Evolutionary conservation across 2,888 invertebrate genomes (phyloP).

Genomic region (Coleophora flavipennella): DNA sequence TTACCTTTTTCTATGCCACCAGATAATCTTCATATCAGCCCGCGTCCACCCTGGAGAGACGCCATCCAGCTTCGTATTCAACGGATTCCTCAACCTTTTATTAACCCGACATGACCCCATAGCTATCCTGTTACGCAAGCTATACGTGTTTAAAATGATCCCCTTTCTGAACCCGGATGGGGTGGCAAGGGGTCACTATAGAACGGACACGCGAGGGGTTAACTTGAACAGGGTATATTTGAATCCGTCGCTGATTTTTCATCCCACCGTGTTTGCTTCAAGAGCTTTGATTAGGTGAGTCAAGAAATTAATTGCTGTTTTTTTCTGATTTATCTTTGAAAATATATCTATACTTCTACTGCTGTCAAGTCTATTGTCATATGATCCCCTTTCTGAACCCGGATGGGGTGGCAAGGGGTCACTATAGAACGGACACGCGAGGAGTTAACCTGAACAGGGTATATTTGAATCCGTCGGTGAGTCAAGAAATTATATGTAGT

Average conservation of each 20-base stretch:
- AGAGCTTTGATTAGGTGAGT: slow-evolving; percentile 79
- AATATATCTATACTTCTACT: too few relatives aligned
- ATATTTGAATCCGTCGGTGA: slow-evolving; percentile 83
- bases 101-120: slow-evolving; percentile 82
- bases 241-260: slow-evolving; percentile 79
- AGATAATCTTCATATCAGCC: slow-evolving; percentile 89
- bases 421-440: slow-evolving; percentile 88
- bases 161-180: slow-evolving; percentile 95
- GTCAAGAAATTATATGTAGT: too few relatives aligned
- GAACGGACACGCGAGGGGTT: slow-evolving; percentile 89
- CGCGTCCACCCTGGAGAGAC: slow-evolving; percentile 95
- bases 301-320: too few relatives aligned
- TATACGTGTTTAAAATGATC: slow-evolving; percentile 90
- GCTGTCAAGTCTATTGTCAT: too few relatives aligned
- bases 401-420: slow-evolving; percentile 89
- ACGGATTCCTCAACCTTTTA: slow-evolving; percentile 87
- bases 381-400: slow-evolving; percentile 93
- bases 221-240: slow-evolving; percentile 91
- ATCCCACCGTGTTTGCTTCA: slow-evolving; percentile 90
- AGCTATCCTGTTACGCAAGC: slow-evolving; percentile 79
- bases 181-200: slow-evolving; percentile 87
- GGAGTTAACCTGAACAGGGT: slow-evolving; percentile 92
- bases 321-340: too few relatives aligned
- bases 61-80: slow-evolving; percentile 91
- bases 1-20: slow-evolving; percentile 11